These are phyloP conservation scores for Carcharodon carcharias DNA, from an alignment of 2,797 vertebrate species.

Conservation along the genomic window DNA sequence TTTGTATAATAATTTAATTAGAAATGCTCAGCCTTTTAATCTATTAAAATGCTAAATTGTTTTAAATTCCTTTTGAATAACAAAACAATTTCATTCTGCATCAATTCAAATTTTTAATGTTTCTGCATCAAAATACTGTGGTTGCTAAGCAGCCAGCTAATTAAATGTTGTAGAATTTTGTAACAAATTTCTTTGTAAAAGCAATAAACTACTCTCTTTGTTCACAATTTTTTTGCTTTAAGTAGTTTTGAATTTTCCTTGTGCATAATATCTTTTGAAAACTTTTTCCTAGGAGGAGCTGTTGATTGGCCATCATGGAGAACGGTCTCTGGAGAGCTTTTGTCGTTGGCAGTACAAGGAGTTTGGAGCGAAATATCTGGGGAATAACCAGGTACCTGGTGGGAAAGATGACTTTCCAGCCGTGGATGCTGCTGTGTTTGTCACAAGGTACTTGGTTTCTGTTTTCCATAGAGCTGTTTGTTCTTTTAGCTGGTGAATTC, in stretches of 20 bases:
- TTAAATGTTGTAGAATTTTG: background rate
- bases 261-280: background rate
- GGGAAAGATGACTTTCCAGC: conserved; percentile 74
- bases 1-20: background rate
- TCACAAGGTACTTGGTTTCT: conserved; percentile 75
- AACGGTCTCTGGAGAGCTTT: conserved; percentile 88
- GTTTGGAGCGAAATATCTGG: conserved; percentile 73
- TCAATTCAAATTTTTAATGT: background rate
- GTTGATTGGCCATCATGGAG: conserved; percentile 86
- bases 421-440: conserved; percentile 83
- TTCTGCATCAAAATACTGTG: background rate
- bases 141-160: background rate
- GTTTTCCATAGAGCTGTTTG: background rate
- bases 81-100: background rate
- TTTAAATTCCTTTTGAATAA: background rate
- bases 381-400: conserved; percentile 83
- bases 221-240: no score
- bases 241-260: background rate
- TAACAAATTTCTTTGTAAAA: background rate
- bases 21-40: background rate
- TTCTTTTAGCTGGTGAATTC: background rate
- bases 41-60: background rate
- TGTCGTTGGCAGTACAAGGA: conserved; percentile 94
- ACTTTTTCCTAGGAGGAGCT: conserved; percentile 64
- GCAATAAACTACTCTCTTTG: background rate